Conservation (phyloP, 2,888 invertebrate genomes). For the Dryomyza anilis region DNA sequence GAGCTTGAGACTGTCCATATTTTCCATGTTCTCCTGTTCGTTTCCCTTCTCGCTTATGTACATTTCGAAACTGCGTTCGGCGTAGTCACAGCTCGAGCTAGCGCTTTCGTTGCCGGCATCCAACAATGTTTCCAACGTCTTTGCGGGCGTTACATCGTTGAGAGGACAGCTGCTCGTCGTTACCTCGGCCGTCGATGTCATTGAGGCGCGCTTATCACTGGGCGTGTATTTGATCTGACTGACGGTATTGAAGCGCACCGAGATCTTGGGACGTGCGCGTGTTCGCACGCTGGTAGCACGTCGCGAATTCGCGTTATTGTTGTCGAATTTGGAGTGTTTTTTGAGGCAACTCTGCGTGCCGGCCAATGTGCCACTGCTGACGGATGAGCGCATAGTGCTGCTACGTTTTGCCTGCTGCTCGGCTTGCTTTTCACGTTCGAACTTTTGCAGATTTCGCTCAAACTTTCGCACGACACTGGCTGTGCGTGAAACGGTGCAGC, state of each 20-base stretch:
- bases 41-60: constrained; percentile 68
- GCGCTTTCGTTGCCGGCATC: constrained; percentile 38
- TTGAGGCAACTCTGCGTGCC: constrained; percentile 56
- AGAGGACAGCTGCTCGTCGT: constrained; percentile 38
- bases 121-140: constrained; percentile 26
- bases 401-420: constrained; percentile 34
- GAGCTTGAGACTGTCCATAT: constrained; percentile 68
- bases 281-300: constrained; percentile 70
- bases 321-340: constrained; percentile 56
- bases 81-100: constrained; percentile 51
- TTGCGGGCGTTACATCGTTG: constrained; percentile 43
- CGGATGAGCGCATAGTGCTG: constrained; percentile 55
- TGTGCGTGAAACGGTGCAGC: constrained; percentile 47
- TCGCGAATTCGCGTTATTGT: constrained; percentile 68
- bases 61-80: constrained; percentile 68
- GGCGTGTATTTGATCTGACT: constrained; percentile 59
- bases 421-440: constrained; percentile 66
- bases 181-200: constrained; percentile 34
- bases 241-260: constrained; percentile 59
- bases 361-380: constrained; percentile 56
- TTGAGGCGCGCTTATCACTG: constrained; percentile 47
- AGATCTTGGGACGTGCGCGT: constrained; percentile 62
- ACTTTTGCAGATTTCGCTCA: constrained; percentile 67
- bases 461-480: constrained; percentile 59
- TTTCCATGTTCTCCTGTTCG: constrained; percentile 65